Evolutionary conservation across 2,113 vertebrate genomes (phyloP).

Genomic region (Nycticebus coucang): DNA sequence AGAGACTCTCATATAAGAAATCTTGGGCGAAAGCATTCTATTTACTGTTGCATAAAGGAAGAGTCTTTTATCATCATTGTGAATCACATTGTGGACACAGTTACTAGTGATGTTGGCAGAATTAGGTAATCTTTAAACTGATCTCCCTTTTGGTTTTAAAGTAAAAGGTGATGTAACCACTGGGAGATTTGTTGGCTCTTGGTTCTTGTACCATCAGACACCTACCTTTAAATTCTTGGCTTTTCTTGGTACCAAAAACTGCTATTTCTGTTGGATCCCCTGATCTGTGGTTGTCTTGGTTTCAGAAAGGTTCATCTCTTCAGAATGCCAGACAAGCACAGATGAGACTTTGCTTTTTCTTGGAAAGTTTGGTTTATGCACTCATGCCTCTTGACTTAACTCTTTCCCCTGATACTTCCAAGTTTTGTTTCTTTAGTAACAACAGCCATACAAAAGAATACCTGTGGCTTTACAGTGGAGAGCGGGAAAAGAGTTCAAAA

Average conservation of each 20-base stretch:
- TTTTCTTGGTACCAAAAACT: slow-evolving; percentile 21
- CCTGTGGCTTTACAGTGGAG: not conserved
- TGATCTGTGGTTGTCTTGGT: slow-evolving; percentile 25
- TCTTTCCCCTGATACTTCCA: slow-evolving; percentile 16
- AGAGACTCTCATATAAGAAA: not conserved
- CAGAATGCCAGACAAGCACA: slow-evolving; percentile 29
- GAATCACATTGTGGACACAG: not conserved
- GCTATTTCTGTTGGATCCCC: not conserved
- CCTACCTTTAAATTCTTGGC: slow-evolving; percentile 9
- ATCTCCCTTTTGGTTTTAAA: slow-evolving; percentile 19
- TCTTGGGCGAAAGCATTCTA: slow-evolving; percentile 15
- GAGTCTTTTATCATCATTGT: not conserved
- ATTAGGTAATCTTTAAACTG: slow-evolving; percentile 38
- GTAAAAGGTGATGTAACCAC: slow-evolving; percentile 15
- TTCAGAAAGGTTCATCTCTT: slow-evolving; percentile 29
- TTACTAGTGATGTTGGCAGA: not conserved
- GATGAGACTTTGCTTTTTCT: not conserved
- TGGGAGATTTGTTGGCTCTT: slow-evolving; percentile 38
- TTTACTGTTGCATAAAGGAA: not conserved
- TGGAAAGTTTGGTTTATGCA: not conserved
- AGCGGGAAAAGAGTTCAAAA: not conserved
- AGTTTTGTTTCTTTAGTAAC: slow-evolving; percentile 41
- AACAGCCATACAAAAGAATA: slow-evolving; percentile 6
- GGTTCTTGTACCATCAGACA: not conserved
- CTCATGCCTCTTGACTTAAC: not conserved